Conservation (phyloP, 2,888 invertebrate genomes). For the Celastrina argiolus region DNA sequence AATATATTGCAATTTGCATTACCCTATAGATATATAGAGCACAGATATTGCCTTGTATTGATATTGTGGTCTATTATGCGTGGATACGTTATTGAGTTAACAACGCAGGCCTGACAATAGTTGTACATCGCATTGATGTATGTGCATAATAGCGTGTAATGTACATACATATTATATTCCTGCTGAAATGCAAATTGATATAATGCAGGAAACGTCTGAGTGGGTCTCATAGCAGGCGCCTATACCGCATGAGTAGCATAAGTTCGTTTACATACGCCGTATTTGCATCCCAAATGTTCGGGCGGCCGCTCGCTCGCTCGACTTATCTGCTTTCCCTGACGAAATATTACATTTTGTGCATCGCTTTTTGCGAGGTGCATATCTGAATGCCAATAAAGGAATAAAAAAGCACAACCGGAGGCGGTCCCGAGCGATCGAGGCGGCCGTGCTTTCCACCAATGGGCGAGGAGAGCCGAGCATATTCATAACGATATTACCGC, state of each 20-base stretch:
- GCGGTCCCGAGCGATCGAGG: conserved; percentile 72
- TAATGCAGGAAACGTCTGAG: conserved; percentile 78
- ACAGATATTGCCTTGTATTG: conserved; percentile 3
- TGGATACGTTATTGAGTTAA: conserved; percentile 8
- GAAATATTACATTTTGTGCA: conserved; percentile 77
- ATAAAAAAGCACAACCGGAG: conserved; percentile 71
- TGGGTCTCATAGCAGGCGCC: conserved; percentile 73
- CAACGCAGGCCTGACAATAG: conserved; percentile 8
- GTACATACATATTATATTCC: conserved; percentile 36
- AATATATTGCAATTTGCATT: neutral
- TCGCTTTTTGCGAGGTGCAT: conserved; percentile 73
- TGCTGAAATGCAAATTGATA: conserved; percentile 76
- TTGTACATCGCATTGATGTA: conserved; percentile 18
- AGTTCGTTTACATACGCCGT: conserved; percentile 77
- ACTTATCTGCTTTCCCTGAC: conserved; percentile 66
- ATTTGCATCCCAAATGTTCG: conserved; percentile 77
- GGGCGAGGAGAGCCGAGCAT: conserved; percentile 69
- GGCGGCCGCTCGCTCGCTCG: conserved; percentile 62
- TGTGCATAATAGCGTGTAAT: conserved; percentile 12
- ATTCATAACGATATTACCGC: conserved; percentile 79
- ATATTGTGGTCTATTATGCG: neutral
- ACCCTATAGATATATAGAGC: neutral
- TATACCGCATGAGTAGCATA: conserved; percentile 72
- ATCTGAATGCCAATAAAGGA: conserved; percentile 77
- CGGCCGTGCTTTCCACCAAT: conserved; percentile 75